phyloP scores from a whole-genome alignment of 2,113 vertebrate species.

The Daboia siamensis region DNA sequence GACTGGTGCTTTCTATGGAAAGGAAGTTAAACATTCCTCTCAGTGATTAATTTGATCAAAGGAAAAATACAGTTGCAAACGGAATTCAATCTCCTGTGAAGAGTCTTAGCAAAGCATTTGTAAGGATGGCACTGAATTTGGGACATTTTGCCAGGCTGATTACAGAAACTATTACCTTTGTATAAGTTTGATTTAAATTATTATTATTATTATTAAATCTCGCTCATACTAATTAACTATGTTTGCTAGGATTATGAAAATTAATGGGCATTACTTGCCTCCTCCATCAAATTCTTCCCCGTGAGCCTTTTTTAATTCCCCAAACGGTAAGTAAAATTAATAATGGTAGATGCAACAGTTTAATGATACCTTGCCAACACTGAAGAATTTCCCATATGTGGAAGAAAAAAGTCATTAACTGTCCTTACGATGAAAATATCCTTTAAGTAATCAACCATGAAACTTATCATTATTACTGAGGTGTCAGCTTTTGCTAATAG shows the following conservation, averaged over 20 bases:
- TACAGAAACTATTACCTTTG: constrained; percentile 7
- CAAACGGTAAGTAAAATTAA: constrained; percentile 49
- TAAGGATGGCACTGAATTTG: constrained; percentile 29
- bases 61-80: constrained; percentile 8
- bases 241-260: constrained; percentile 32
- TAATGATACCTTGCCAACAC: constrained; percentile 42
- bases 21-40: constrained; percentile 5
- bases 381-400: constrained; percentile 40
- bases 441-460: neutral
- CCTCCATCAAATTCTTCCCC: constrained; percentile 35
- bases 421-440: neutral
- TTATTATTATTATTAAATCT: neutral
- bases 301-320: constrained; percentile 50
- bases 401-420: constrained; percentile 50
- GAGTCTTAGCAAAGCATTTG: constrained; percentile 3
- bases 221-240: constrained; percentile 7
- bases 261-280: constrained; percentile 26
- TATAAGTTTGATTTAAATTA: neutral
- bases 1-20: constrained; percentile 4
- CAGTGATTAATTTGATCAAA: constrained; percentile 36
- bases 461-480: neutral
- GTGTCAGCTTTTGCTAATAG: neutral
- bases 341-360: constrained; percentile 54
- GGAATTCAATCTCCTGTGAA: constrained; percentile 13
- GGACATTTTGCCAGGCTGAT: constrained; percentile 15